Base-by-base conservation (phyloP, 2,888 invertebrate genomes). In the Choristoneura rosaceana region DNA sequence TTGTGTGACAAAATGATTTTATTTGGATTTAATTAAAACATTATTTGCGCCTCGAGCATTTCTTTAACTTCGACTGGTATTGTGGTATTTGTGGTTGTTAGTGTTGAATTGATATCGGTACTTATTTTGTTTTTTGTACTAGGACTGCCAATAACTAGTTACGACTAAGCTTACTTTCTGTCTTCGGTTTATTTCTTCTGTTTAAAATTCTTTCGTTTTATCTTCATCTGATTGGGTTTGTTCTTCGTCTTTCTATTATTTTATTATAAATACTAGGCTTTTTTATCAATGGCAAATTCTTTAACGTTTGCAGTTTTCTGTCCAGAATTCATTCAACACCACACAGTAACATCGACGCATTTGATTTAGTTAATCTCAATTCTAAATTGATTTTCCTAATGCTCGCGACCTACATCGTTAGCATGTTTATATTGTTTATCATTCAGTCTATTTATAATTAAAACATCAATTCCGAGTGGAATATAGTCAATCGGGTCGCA, bases 391-490 rank as follows among this genome's bases (percentile, higher is more conserved):
- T 3, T 59, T 34, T 59, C n/a, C 5, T n/a, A 59, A 34, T 7
- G 14, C 59, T 59, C 33, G n/a, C n/a, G 59, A 34, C 59, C 59
- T 59, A 59, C 2, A 59, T 59, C 7, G 9, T 3, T n/a, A 34
- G 33, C 59, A 34, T 25, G 59, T 34, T 34, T 34, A 59, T 59
- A 34, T n/a, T 25, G 59, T 34, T 34, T 34, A 59, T 59, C 14
- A 34, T 59, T 34, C 59, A 33, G 34, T 59, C 34, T 55, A 55
- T 55, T 55, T 55, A 52, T 55, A 55, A 55, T 55, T 55, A 17
- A 52, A 58, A 12, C 25, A 59, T 59, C 59, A 34, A 34, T 34
- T 34, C 8, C 34, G 14, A 59, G n/a, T 59, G 34, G 34, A n/a
- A 59, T 59, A n/a, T 34, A 17, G 33, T 33, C 34, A 59, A n/a